Evolutionary conservation across 2,797 vertebrate genomes (phyloP), one percentile per base, ranked within the genome.

Genomic region (Siniperca scherzeri): DNA sequence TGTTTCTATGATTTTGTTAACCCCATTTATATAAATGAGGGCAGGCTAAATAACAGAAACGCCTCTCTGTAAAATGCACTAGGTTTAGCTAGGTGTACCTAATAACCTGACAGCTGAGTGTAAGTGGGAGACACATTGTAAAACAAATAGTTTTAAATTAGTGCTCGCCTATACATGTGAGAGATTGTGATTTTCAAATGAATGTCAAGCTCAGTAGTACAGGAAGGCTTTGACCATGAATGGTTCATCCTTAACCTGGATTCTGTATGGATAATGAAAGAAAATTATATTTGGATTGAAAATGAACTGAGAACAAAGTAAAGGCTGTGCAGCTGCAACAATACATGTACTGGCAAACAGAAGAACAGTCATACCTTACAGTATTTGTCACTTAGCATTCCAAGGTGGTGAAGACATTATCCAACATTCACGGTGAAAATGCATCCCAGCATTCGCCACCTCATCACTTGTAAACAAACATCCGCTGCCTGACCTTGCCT

Each of bases 381-480:
- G 48, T 22, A 21, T 87, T 55, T 87, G 62, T 82, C 36, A 46
- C 36, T n/a, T 25, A 30, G 53, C 55, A 70, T 61, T 78, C 52
- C 50, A 52, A 62, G 55, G 57, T 77, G 69, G 70, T 74, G 13
- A 42, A 48, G 65, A 19, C 36, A 53, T 84, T 78, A 82, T 30
- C 53, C 74, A 85, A 73, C 64, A 22, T 80, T 78, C 33, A 13
- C 9, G 22, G 60, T 70, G 60, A 87, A 85, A 83, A 89, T n/a
- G 65, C 78, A 52, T 70, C 84, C 48, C 64, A 53, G 62, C 62
- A 50, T 85, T 86, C 71, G 59, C 36, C 52, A 53, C 82, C 68
- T 83, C 83, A 30, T 72, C 81, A 22, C 72, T 78, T 80, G 93
- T 93, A 92, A 93, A 94, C 81, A 93, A 91, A 92, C 90, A 89